Evolutionary conservation across 2,888 invertebrate genomes (phyloP).

Genomic region (Nephrotoma flavescens): DNA sequence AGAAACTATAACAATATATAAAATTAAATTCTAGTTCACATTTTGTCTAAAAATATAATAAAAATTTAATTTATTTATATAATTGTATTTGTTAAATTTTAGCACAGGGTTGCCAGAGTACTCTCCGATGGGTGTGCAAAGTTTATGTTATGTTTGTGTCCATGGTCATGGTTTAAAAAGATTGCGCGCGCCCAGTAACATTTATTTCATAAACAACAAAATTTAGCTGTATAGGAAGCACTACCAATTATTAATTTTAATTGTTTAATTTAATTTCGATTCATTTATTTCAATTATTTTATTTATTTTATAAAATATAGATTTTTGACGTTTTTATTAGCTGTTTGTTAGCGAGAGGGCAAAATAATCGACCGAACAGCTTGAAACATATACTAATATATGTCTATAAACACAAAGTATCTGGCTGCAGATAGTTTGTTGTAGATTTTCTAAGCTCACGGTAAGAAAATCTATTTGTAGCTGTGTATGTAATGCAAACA

Average conservation of each 20-base stretch:
- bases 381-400: too few relatives aligned
- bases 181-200: not conserved
- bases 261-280: not conserved
- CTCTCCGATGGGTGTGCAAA: too few relatives aligned
- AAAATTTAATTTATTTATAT: not conserved
- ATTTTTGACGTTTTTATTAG: not conserved
- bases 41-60: not conserved
- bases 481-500: not conserved
- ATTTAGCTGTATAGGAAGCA: not conserved
- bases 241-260: not conserved
- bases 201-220: not conserved
- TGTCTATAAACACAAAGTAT: not conserved
- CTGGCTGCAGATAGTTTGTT: not conserved
- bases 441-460: not conserved
- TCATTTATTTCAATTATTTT: not conserved
- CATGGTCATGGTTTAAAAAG: too few relatives aligned
- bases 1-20: not conserved
- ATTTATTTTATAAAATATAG: not conserved
- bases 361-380: not conserved
- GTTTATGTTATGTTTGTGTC: too few relatives aligned
- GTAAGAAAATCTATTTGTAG: not conserved
- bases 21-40: not conserved
- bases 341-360: not conserved
- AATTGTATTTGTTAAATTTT: not conserved
- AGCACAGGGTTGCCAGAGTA: not conserved